These are phyloP conservation scores for Falco peregrinus DNA, from an alignment of 2,797 vertebrate genomes.

Conservation along the genomic window DNA sequence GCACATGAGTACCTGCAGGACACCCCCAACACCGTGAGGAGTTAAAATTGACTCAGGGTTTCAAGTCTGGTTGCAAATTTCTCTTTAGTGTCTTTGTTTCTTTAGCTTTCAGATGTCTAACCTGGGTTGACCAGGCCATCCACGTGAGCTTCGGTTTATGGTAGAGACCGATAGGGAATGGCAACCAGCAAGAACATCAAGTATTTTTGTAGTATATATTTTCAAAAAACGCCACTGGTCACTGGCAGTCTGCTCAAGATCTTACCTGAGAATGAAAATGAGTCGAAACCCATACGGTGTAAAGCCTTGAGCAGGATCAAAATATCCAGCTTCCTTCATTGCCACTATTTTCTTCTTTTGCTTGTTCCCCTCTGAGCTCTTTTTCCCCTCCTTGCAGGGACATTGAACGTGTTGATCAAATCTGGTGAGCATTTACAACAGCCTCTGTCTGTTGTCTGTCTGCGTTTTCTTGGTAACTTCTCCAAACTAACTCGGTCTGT, in stretches of 20 bases:
- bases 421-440: constrained; percentile 93
- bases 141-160: accelerated
- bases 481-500: constrained; percentile 72
- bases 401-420: constrained; percentile 89
- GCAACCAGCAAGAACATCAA: not conserved
- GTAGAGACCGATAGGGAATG: not conserved
- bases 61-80: not conserved
- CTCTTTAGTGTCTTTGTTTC: not conserved
- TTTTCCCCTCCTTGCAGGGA: constrained; percentile 94
- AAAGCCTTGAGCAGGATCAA: not conserved
- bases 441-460: constrained; percentile 69
- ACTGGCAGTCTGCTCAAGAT: not conserved
- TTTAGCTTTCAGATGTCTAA: not conserved
- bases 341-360: not conserved
- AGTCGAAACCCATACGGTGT: not conserved
- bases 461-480: constrained; percentile 64
- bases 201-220: accelerated
- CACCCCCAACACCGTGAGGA: accelerated
- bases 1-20: not conserved
- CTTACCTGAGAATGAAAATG: not conserved
- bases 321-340: not conserved
- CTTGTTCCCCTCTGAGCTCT: constrained; percentile 83
- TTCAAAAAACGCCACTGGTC: not conserved
- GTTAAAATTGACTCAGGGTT: not conserved
- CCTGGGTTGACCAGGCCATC: too few species aligned